These are phyloP conservation scores for Lagopus leucura DNA, from an alignment of 2,113 vertebrate species.

Conservation along the genomic window DNA sequence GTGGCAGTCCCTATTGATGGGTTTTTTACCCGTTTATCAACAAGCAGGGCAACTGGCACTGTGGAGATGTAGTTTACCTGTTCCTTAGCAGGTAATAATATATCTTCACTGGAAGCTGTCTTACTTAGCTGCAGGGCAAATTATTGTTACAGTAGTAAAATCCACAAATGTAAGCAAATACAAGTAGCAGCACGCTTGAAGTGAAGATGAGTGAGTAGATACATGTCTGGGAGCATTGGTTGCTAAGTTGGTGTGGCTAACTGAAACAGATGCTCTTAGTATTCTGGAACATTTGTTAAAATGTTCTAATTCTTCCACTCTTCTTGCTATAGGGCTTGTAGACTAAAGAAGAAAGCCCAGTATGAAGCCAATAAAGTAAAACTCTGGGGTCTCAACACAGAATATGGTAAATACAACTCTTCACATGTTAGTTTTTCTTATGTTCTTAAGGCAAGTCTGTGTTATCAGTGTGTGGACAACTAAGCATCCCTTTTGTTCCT, in stretches of 20 bases:
- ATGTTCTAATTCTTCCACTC: constrained; percentile 56
- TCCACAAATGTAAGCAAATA: neutral
- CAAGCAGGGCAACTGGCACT: neutral
- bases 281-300: constrained; percentile 19
- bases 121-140: neutral
- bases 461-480: neutral
- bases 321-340: constrained; percentile 88
- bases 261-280: neutral
- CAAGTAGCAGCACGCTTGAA: neutral
- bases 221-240: neutral
- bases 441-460: constrained; percentile 25
- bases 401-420: constrained; percentile 88
- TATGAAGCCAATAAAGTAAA: constrained; percentile 99
- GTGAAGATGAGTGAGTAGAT: neutral
- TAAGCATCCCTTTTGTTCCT: neutral
- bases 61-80: neutral
- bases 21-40: neutral
- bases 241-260: neutral
- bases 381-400: constrained; percentile 98
- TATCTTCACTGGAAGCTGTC: neutral
- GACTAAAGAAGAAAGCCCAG: constrained; percentile 99
- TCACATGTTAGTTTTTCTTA: constrained; percentile 29
- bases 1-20: neutral
- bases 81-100: neutral
- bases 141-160: neutral